Base-by-base conservation (phyloP, 2,797 vertebrate species). In the Microchirus variegatus region DNA sequence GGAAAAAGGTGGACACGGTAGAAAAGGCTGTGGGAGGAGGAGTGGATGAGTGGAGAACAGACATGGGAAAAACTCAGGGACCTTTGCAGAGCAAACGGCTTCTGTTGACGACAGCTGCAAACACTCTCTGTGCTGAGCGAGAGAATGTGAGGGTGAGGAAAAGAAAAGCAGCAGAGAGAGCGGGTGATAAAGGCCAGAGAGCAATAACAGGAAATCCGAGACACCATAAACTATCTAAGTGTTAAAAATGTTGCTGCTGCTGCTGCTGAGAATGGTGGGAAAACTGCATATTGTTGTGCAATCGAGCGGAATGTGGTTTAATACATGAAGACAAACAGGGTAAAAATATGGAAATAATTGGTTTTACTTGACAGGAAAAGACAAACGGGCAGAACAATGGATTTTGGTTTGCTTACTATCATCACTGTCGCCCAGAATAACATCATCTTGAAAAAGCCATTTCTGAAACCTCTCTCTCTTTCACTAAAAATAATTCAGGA, bases 71-170 rank as follows among this genome's bases (percentile, higher is more conserved):
- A 48, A 35, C 42, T 13, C 37, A n/a, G 31, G 36, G 42, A 35
- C 59, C 57, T 55, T 43, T 1, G 3, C 46, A 43, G 49, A 42
- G 10, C 0, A 43, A 71, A 47, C 16, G 37, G 46, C 63, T 79
- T 64, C 49, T 63, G 59, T 48, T 63, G 54, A 75, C 71, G 55
- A 61, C 82, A 78, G 80, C 80, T 70, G 77, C 60, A 63, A 62
- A 55, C 63, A 2, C 2, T 16, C 19, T 58, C 7, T 49, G 10
- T 52, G 60, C 65, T 42, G 36, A 61, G 31, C 22, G n/a, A 57
- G 26, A 26, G 54, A 51, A 47, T 40, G 50, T 6, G 59, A 36
- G 31, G 52, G 26, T 6, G 13, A 65, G 17, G 42, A 50, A n/a
- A 48, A 53, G 35, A 45, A 52, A 66, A 59, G 26, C 55, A 60